A percentile compares a stretch with the other conserved stretches of the same genome.
Evolutionary conservation across 2,113 vertebrate genomes (phyloP).

Genomic region (Sardina pilchardus): DNA sequence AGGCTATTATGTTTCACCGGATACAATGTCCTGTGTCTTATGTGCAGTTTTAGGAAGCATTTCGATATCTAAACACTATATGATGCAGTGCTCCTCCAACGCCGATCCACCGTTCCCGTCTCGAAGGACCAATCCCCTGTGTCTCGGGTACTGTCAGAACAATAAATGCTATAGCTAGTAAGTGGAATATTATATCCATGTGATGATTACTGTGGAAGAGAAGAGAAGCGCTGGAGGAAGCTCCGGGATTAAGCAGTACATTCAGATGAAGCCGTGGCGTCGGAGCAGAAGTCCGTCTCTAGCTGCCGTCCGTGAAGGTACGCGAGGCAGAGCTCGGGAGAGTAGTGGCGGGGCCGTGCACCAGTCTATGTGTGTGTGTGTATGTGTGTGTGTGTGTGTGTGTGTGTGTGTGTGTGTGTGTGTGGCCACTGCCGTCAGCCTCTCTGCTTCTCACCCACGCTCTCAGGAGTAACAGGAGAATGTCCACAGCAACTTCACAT

Average conservation of each 20-base stretch:
- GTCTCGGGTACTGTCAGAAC: neutral
- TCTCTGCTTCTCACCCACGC: too few relatives aligned
- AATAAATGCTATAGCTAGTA: neutral
- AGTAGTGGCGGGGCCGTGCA: too few relatives aligned
- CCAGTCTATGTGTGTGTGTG: too few relatives aligned
- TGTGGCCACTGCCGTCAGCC: too few relatives aligned
- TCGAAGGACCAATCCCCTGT: neutral
- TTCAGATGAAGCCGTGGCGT: neutral
- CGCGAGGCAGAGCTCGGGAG: too few relatives aligned
- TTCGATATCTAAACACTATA: neutral
- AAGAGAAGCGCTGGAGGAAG: neutral
- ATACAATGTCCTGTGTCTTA: slow-evolving; percentile 80
- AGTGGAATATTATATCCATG: neutral
- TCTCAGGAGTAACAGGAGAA: too few relatives aligned
- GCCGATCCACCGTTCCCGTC: too few relatives aligned
- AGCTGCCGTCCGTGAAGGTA: too few relatives aligned
- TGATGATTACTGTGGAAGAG: neutral
- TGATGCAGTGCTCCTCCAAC: neutral
- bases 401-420: too few relatives aligned
- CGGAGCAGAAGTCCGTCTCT: too few relatives aligned
- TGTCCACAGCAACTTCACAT: neutral
- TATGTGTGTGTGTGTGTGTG: too few relatives aligned
- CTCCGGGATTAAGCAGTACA: neutral
- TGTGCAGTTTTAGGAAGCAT: slow-evolving; percentile 13
- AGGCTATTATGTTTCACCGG: slow-evolving; percentile 70